Base-by-base conservation (phyloP, 1,140 invertebrate species). In the Aphelinus atriplicis region DNA sequence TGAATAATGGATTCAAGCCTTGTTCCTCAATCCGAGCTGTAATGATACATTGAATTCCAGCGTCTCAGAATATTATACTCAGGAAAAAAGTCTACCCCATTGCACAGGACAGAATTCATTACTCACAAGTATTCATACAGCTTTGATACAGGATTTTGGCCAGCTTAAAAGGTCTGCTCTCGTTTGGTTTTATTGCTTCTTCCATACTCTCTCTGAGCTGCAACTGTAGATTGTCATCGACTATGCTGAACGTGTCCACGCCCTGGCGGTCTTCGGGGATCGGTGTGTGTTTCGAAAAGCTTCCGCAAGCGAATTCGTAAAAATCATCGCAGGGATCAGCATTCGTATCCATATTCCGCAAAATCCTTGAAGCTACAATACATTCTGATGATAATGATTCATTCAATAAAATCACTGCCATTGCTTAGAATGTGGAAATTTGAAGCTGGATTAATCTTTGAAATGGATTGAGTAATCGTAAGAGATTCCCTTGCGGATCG, bases 251-350 rank as follows among this genome's bases (percentile, higher is more conserved):
- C 0, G 93, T 92, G 74, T 94, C 95, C 6, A 96, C 90, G 0
- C 92, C 92, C 2, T 89, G 78, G 67, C 85, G 94, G 80, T 95
- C 93, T 74, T 95, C 94, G 0, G 94, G 94, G 57, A 96, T 95
- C n/a, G 90, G 89, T 1, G 91, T 92, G 57, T 90, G 91, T 72
- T 91, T 91, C 3, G 94, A 83, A 85, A 94, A 96, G 26, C 26
- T 26, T 26, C 26, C 26, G 26, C 26, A 26, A 26, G 26, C 26
- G 26, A 26, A 26, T 26, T 92, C 83, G 83, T 97, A 98, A 85
- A 98, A 98, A 83, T 98, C 95, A 73, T 96, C 92, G 81, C 97
- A 98, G 0, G 96, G 96, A 80, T 97, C 92, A 0, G 94, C 91
- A 7, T 87, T 88, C 1, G 88, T 81, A 78, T 96, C 93, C 90